Evolutionary conservation across 1,140 invertebrate genomes (phyloP), one percentile per base, ranked within the genome.

Genomic region (Halictus rubicundus): DNA sequence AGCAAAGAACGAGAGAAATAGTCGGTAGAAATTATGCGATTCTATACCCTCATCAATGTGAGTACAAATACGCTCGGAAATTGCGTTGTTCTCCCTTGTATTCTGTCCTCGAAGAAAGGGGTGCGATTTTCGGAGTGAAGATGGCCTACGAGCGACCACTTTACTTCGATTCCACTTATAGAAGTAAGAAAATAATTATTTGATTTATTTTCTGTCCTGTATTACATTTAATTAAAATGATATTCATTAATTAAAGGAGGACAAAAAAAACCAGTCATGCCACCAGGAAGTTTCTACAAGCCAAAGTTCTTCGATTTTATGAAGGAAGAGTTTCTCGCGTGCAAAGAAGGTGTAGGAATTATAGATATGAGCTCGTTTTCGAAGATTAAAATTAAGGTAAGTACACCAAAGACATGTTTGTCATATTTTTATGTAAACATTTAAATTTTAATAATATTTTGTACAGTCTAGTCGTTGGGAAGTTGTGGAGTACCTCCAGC

Each of bases 301-400:
- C 97, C 96, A 27, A 93, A 93, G 61, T 98, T 97, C 94, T 97
- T 97, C 90, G 94, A 96, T 81, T 94, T 94, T 86, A 96, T 97
- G 85, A 93, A 94, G 82, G 94, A 95, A 85, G 97, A 98, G 91
- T 97, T 97, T 92, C 92, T 94, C 86, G 96, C 97, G 5, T 97
- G 96, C 88, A 93, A 96, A 70, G 96, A 97, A 93, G 94, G 95
- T 49, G 96, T 97, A 46, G 96, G 96, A 80, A 94, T 98, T 52
- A 95, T 97, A 80, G 97, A 98, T 90, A 97, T 97, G 95, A 97
- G 96, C 49, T 97, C 96, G 12, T 97, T 97, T 93, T 95, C 96
- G 32, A 98, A 98, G 92, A 95, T 97, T 83, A 95, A 96, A 93
- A 94, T 97, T 60, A 96, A 94, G 92, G 96, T 96, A 92, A 90